Conservation (phyloP, 2,797 vertebrate species). For the Poliocrania exsul region DNA sequence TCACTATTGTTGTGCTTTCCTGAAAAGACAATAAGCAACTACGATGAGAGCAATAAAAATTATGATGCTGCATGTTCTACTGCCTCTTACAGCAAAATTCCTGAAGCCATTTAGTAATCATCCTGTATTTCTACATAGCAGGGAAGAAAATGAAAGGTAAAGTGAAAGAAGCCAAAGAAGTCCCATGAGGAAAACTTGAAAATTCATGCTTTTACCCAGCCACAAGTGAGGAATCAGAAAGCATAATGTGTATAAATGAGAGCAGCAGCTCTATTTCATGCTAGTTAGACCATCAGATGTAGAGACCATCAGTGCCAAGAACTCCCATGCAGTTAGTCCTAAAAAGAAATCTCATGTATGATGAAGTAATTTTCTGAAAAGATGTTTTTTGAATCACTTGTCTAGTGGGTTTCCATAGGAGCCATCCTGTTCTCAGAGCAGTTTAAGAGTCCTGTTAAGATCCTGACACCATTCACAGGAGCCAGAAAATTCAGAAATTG, state of each 20-base stretch:
- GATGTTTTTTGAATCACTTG: slow-evolving; percentile 38
- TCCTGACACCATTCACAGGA: background rate
- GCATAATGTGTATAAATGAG: slow-evolving; percentile 48
- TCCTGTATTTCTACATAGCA: background rate
- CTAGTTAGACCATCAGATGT: slow-evolving; percentile 59
- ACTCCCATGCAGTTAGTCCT: slow-evolving; percentile 53
- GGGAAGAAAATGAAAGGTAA: slow-evolving; percentile 53
- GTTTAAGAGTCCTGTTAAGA: background rate
- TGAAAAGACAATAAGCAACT: background rate
- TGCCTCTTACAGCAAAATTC: background rate
- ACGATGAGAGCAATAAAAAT: slow-evolving; percentile 9
- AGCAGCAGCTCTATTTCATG: slow-evolving; percentile 67
- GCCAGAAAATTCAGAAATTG: background rate
- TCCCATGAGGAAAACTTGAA: slow-evolving; percentile 47
- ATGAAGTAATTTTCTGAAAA: slow-evolving; percentile 60
- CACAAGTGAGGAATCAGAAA: slow-evolving; percentile 54
- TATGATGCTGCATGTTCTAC: background rate
- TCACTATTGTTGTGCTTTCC: background rate
- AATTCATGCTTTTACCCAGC: slow-evolving; percentile 58
- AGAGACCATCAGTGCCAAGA: slow-evolving; percentile 51
- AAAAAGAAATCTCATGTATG: slow-evolving; percentile 30
- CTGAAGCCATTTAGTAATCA: slow-evolving; percentile 21
- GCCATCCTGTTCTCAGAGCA: background rate
- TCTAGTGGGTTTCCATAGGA: slow-evolving; percentile 31
- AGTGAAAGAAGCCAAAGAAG: slow-evolving; percentile 40